Base-by-base conservation (phyloP, 2,113 vertebrate genomes). In the Fulica atra region DNA sequence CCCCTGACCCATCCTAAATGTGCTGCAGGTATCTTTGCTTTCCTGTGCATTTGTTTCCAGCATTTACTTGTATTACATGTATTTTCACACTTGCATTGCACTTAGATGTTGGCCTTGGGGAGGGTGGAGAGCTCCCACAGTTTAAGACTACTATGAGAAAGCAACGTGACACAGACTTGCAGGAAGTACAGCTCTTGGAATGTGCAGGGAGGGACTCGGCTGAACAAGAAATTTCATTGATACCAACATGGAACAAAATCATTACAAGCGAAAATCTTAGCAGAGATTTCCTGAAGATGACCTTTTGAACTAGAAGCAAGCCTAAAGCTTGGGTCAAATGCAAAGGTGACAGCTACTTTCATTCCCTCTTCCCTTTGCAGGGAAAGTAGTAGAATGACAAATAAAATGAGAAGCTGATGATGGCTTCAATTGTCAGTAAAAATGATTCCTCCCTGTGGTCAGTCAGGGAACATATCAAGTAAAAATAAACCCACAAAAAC, bases 381-480 rank as follows among this genome's bases (percentile, higher is more conserved):
- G 14, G 36, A 79, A 53, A 33, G 29, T 86, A 50, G 21, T 5
- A 60, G 28, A 71, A 84, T 60, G 19, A 33, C n/a, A 92, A 85
- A 82, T 38, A 77, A 88, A 92, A 17, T 13, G 59, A 69, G 66
- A 89, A 3, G 13, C 25, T 79, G 74, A 61, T 29, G 50, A 57
- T 46, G 54, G 65, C 25, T 79, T 66, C 76, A 48, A 74, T 15
- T 71, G 51, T 42, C 35, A 88, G 80, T 57, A 93, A 84, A 92
- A 60, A 78, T 16, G 7, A 96, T 92, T 94, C 91, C 83, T 96
- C 83, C 86, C 73, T 35, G 77, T 89, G 88, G 93, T 79, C 72
- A 91, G 35, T 46, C 40, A 85, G 24, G 31, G 77, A 94, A 95
- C 2, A 68, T 6, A 42, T 2, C 5, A 76, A 76, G 10, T 20